Evolutionary conservation across 2,888 invertebrate species (phyloP), one percentile per base, ranked within the genome.

Genomic region (Caprella mutica): DNA sequence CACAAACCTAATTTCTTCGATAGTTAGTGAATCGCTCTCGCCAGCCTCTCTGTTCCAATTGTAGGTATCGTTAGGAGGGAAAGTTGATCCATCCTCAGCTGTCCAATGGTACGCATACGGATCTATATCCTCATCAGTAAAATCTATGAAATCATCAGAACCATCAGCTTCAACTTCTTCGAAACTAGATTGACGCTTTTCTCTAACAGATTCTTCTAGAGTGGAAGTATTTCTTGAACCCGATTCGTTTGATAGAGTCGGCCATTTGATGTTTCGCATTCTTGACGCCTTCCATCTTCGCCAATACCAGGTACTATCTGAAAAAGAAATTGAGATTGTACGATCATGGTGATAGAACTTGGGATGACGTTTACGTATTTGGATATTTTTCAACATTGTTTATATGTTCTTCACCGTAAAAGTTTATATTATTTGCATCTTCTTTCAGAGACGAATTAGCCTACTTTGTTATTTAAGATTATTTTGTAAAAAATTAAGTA

Each of bases 21-120:
- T 30, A 3, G 59, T 26, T 19, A 55, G 33, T 14, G 27, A 5
- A 12, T 50, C 53, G 14, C 53, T 26, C 2, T 39, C 6, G 8
- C 52, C 26, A 3, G 58, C 56, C 14, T 42, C 42, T 29, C 62
- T 30, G 40, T 59, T 62, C 62, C 62, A 62, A 39, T 59, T 54
- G 53, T 52, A 59, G 12, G 56, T 56, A 46, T 62, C 62, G 12
- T 44, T 33, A 2, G 35, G n/a, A 19, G 56, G 59, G 30, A 51
- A 62, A 3, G 62, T 62, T 5, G 62, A 62, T 17, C 50, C 52
- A 35, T 62, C 62, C 8, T 46, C 43, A 0, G 4, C n/a, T 6
- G 24, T 1, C 38, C 51, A 33, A 19, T 24, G 38, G 12, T 35
- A 19, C 14, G 21, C 19, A n/a, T 17, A 2, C 24, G 35, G 24